These are phyloP conservation scores for Danaus plexippus DNA, from an alignment of 1,140 invertebrate genomes.

Conservation along the genomic window DNA sequence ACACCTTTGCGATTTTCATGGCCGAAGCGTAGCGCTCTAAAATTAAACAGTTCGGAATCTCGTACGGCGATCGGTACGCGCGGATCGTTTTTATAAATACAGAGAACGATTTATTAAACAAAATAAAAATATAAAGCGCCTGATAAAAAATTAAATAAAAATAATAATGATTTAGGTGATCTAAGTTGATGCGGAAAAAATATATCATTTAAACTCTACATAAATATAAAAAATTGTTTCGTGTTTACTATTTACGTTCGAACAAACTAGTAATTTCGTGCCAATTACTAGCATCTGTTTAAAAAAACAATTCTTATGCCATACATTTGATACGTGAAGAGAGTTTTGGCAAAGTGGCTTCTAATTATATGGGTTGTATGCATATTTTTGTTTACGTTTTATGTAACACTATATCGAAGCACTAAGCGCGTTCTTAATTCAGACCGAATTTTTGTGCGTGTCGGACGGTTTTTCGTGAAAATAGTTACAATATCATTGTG, in stretches of 20 bases:
- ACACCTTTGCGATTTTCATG: constrained; percentile 63
- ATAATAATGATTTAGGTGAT: too few species aligned
- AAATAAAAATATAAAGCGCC: constrained; percentile 1
- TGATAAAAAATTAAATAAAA: not conserved
- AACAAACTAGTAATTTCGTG: constrained; percentile 18
- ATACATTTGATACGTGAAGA: constrained; percentile 30
- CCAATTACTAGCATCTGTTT: constrained; percentile 53
- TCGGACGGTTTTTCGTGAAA: constrained; percentile 29
- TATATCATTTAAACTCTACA: too few species aligned
- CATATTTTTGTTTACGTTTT: constrained; percentile 7
- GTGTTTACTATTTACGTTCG: constrained; percentile 10
- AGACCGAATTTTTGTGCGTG: constrained; percentile 43
- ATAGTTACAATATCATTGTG: constrained; percentile 20
- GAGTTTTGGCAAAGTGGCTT: constrained; percentile 29
- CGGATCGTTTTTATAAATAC: constrained; percentile 11
- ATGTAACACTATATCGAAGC: constrained; percentile 12
- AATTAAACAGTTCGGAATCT: constrained; percentile 67
- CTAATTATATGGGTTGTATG: constrained; percentile 19
- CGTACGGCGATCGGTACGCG: constrained; percentile 45
- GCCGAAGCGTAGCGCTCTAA: constrained; percentile 51
- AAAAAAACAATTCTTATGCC: constrained; percentile 47
- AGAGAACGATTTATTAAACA: not conserved
- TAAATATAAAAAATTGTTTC: too few species aligned
- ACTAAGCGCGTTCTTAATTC: constrained; percentile 48
- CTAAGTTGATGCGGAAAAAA: too few species aligned